These are phyloP conservation scores for Enteromius radiatus DNA, from an alignment of 2,797 vertebrate genomes.

Conservation along the genomic window DNA sequence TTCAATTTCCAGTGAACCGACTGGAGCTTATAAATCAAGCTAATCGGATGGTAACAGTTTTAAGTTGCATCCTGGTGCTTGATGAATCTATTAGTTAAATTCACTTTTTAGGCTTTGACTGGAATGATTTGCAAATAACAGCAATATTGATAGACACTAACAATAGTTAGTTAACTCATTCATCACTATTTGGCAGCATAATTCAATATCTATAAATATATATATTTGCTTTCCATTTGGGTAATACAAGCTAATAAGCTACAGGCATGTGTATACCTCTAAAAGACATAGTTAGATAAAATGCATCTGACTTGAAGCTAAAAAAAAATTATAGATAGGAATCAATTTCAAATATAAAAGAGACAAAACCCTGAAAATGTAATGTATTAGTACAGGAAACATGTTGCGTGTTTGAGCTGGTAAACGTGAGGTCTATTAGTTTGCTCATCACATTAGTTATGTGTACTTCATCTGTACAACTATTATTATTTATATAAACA, in stretches of 20 bases:
- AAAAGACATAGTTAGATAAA: not conserved
- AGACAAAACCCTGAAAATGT: conserved; percentile 1
- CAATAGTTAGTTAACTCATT: not conserved
- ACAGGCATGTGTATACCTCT: not conserved
- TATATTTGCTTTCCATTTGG: not conserved
- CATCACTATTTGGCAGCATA: conserved; percentile 12
- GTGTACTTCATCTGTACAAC: conserved; percentile 8
- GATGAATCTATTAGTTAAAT: not conserved
- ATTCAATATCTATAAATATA: not conserved
- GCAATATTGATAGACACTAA: conserved; percentile 24
- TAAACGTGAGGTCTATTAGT: conserved; percentile 8
- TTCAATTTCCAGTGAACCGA: not conserved
- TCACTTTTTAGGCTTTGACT: not conserved
- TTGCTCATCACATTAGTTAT: not conserved
- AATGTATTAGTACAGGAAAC: not conserved
- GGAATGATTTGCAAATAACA: not conserved
- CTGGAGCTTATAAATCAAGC: not conserved
- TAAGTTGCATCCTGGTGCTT: conserved; percentile 1
- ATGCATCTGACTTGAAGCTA: not conserved
- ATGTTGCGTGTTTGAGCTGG: not conserved
- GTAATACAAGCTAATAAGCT: not conserved
- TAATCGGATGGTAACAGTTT: not conserved
- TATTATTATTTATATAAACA: conserved; percentile 30
- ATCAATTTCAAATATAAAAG: not conserved
- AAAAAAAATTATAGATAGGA: not conserved